Conservation (phyloP, 2,113 vertebrate genomes). For the Phalacrocorax pelagicus region DNA sequence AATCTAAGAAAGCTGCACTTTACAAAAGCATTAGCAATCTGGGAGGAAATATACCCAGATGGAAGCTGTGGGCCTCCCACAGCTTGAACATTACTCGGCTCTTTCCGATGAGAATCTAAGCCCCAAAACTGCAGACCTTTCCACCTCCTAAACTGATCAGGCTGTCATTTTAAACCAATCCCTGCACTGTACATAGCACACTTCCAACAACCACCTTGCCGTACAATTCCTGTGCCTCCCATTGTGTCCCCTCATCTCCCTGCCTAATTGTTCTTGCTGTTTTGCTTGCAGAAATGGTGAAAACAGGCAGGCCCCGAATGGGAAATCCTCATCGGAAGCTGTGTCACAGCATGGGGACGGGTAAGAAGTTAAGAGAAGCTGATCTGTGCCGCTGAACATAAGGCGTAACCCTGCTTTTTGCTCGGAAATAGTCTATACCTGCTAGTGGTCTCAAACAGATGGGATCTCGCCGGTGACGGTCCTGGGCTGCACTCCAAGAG, state of each 20-base stretch:
- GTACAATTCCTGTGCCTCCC: neutral
- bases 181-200: fast-evolving
- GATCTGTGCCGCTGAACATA: neutral
- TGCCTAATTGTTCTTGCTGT: neutral
- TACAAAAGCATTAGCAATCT: neutral
- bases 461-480: neutral
- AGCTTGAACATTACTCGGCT: neutral
- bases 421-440: neutral
- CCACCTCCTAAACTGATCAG: neutral
- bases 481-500: neutral
- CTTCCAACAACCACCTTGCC: neutral
- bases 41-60: neutral
- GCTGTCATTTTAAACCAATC: neutral
- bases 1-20: neutral
- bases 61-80: neutral
- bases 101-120: neutral
- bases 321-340: neutral
- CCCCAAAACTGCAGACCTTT: neutral
- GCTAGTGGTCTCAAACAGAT: neutral
- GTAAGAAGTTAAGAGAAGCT: neutral
- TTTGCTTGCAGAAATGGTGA: slow-evolving; percentile 25
- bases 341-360: neutral
- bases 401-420: neutral
- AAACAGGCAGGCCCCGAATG: neutral
- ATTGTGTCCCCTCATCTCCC: neutral